phyloP scores from a whole-genome alignment of 2,797 vertebrate genomes.

The Coreius guichenoti region DNA sequence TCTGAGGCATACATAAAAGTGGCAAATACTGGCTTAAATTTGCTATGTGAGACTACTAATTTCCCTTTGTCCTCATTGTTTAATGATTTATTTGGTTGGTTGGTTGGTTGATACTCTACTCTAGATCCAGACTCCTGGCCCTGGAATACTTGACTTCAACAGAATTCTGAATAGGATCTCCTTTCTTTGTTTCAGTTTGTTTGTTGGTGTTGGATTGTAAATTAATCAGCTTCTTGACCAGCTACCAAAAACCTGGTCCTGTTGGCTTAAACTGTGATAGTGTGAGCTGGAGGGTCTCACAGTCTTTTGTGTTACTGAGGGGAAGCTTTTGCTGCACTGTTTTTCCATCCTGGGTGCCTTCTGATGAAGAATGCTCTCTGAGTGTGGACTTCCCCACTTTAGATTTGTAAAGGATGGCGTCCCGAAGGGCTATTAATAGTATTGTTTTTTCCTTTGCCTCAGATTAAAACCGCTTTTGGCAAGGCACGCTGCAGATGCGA shows the following conservation, averaged over 20 bases:
- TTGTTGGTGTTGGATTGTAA: not conserved
- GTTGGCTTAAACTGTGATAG: not conserved
- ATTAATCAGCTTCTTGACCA: not conserved
- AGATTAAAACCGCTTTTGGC: not conserved
- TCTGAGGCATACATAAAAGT: not conserved
- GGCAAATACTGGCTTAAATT: not conserved
- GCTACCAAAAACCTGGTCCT: conserved; percentile 1
- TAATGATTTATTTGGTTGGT: not conserved
- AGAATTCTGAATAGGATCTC: not conserved
- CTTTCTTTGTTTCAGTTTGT: conserved; percentile 28
- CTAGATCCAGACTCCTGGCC: not conserved
- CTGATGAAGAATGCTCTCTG: conserved; percentile 26
- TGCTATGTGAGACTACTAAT: not conserved
- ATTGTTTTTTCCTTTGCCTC: conserved; percentile 12
- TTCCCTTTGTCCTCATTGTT: not conserved
- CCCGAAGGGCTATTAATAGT: conserved; percentile 39
- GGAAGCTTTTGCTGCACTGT: conserved; percentile 21
- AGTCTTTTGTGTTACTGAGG: not conserved
- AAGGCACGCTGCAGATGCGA: conserved; percentile 1
- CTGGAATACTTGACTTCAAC: not conserved
- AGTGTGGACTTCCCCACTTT: conserved; percentile 18
- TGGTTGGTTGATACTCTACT: not conserved
- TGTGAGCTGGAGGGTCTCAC: not conserved
- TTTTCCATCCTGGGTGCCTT: conserved; percentile 11
- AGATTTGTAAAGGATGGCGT: conserved; percentile 9